Percentiles rank a stretch among this genome's conserved stretches.
Conservation (phyloP, 2,113 vertebrate genomes). For the Microtus pennsylvanicus region DNA sequence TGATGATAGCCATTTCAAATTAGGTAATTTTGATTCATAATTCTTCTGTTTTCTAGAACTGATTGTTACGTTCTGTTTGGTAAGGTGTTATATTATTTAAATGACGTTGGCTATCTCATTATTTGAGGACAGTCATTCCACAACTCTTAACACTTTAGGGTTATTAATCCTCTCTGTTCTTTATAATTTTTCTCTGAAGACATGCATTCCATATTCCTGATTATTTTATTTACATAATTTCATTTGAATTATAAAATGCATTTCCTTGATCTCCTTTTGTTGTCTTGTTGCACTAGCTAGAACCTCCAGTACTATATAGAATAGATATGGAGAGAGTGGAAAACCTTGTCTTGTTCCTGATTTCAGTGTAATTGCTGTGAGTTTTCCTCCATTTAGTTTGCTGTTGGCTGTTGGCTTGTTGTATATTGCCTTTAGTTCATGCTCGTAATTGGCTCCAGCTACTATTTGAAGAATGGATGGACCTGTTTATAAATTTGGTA, state of each 20-base stretch:
- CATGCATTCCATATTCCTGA: neutral
- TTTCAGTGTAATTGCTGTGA: no score
- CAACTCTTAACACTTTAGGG: neutral
- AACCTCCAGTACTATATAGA: no score
- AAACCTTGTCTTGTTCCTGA: no score
- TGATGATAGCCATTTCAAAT: neutral
- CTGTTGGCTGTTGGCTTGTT: no score
- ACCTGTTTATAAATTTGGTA: neutral
- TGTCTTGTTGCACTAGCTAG: no score
- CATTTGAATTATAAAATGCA: neutral
- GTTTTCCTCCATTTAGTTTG: no score
- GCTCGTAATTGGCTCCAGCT: neutral
- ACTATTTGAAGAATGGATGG: neutral
- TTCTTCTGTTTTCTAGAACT: neutral
- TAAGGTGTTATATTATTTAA: neutral
- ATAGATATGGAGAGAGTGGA: no score
- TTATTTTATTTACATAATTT: conserved; percentile 11
- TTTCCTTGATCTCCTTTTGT: no score
- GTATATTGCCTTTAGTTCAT: no score
- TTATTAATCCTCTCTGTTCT: neutral
- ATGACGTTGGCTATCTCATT: neutral
- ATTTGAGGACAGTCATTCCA: neutral
- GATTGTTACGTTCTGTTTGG: neutral
- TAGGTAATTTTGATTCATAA: neutral
- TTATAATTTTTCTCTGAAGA: neutral